Conservation (phyloP, 2,797 vertebrate genomes). For the Urosaurus nigricauda region DNA sequence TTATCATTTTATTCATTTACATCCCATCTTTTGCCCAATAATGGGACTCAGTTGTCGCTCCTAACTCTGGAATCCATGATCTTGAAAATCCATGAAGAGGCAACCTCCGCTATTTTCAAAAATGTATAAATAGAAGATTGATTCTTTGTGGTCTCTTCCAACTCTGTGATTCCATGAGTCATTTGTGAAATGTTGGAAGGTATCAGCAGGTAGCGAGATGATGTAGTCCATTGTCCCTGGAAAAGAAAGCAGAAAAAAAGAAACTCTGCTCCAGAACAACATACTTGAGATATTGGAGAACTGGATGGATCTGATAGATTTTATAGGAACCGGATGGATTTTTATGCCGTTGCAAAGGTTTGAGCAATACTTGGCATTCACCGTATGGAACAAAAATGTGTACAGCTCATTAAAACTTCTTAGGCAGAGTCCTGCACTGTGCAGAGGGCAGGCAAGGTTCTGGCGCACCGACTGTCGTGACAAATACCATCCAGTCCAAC, state of each 20-base stretch:
- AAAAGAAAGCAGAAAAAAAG: background rate
- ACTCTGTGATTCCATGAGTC: background rate
- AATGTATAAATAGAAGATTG: too few relatives aligned
- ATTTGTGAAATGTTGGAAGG: too few relatives aligned
- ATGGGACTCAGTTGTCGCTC: too few relatives aligned
- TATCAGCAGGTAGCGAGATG: background rate
- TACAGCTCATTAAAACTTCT: background rate
- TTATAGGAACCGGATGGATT: background rate
- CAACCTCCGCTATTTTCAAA: too few relatives aligned
- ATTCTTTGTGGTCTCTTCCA: too few relatives aligned
- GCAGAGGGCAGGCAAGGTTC: background rate
- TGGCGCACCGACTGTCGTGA: background rate
- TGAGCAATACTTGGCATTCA: conserved; percentile 5
- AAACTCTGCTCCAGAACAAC: background rate
- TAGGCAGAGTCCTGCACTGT: background rate
- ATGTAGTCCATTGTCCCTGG: background rate
- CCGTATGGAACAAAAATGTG: background rate
- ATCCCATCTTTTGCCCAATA: too few relatives aligned
- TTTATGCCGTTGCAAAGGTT: background rate
- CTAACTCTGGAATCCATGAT: too few relatives aligned
- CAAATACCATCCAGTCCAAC: too few relatives aligned
- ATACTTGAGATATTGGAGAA: background rate
- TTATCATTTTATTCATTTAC: too few relatives aligned
- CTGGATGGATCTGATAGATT: background rate
- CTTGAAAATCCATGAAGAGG: too few relatives aligned